Evolutionary conservation across 2,797 vertebrate genomes (phyloP).

Genomic region (Sebastes melanostomus): DNA sequence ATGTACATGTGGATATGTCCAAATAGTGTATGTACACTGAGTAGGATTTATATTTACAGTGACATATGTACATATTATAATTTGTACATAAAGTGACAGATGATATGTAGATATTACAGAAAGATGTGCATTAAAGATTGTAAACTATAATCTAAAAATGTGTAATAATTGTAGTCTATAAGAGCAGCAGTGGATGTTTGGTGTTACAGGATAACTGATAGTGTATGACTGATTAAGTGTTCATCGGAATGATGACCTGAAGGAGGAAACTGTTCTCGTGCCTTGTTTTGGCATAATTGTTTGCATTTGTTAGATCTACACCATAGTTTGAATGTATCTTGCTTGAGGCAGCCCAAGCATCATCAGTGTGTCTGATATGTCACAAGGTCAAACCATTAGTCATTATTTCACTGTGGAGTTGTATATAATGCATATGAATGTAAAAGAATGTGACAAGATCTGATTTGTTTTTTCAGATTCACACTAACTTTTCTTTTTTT

Average conservation of each 20-base stretch:
- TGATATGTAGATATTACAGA: too few relatives aligned
- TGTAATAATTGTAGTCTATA: too few relatives aligned
- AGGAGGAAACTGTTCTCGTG: neutral
- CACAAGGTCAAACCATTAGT: neutral
- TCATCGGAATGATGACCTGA: too few relatives aligned
- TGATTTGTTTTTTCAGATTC: neutral
- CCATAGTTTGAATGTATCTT: too few relatives aligned
- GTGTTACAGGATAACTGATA: neutral
- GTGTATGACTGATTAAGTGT: neutral
- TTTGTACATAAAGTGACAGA: too few relatives aligned
- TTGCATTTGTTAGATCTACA: too few relatives aligned
- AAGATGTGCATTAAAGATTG: too few relatives aligned
- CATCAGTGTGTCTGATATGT: neutral
- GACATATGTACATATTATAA: too few relatives aligned
- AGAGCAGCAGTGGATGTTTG: neutral
- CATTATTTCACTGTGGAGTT: neutral
- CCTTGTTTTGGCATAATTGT: neutral
- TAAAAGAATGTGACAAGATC: neutral
- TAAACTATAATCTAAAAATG: too few relatives aligned
- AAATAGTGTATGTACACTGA: too few relatives aligned
- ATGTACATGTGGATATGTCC: too few relatives aligned
- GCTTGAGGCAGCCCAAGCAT: fast-evolving
- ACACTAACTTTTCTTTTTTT: constrained; percentile 16
- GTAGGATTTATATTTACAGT: too few relatives aligned
- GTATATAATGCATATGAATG: neutral